Evolutionary conservation across 23 tunicate genomes (phyloP), one percentile per base, ranked within the genome.

Genomic region (Clavelina lepadiformis): DNA sequence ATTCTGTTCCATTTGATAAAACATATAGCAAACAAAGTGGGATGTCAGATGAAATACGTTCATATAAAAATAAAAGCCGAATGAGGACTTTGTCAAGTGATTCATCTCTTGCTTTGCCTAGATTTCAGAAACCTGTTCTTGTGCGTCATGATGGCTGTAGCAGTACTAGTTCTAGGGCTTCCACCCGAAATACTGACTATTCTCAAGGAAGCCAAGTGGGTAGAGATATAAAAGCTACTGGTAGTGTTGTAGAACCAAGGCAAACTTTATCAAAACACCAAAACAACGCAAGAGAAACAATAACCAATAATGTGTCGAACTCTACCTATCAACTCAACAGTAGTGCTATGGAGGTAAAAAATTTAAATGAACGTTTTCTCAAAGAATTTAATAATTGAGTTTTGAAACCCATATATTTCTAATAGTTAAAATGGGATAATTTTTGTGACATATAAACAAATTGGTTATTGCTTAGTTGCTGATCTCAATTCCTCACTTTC

Each of bases 61-160:
- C 30, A 8, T 65, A 41, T 37, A 53, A 65, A 65, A 65, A 41
- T 21, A 65, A 65, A 33, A n/a, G 15, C 19, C 41, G 45, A 65
- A 38, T 65, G 3, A 41, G 45, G 55, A 55, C 50, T 53, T 27
- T 7, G 22, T 27, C 68, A 35, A 35, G 5, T 35, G 68, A 35
- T 3, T 18, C 49, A 38, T n/a, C 24, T 35, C 36, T 19, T 32
- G 81, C 50, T 20, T 35, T 58, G 57, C 51, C 79, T 35, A 81
- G 80, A 2, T 75, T 89, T 13, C 75, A 81, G 25, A 81, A 76
- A 54, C 89, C 97, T 13, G 97, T 89, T 18, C 33, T 77, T 15
- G 97, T 89, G 29, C 83, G 97, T n/a, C 64, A 82, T 26, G 86
- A 86, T 58, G 79, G 77, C 13, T 72, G 95, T 31, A 72, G 84